These are phyloP conservation scores for Acanthosoma haemorrhoidale DNA, from an alignment of 2,888 invertebrate genomes.

Conservation along the genomic window DNA sequence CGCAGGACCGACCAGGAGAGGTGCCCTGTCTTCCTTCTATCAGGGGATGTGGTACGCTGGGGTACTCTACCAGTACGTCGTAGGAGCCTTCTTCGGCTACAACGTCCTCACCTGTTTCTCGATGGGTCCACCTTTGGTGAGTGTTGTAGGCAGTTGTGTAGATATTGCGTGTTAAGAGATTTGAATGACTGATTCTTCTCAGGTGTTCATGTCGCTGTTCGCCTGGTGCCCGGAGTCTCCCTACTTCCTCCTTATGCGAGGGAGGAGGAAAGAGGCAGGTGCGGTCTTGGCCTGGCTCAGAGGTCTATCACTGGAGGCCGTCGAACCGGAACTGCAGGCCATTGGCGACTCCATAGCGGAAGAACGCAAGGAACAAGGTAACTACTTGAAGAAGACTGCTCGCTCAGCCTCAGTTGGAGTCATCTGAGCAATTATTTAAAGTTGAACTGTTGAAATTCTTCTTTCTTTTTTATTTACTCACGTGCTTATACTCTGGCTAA, in stretches of 20 bases:
- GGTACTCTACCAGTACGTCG: constrained; percentile 40
- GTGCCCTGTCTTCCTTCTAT: constrained; percentile 41
- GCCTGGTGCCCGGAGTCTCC: constrained; percentile 56
- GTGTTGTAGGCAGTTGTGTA: neutral
- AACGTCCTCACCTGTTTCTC: constrained; percentile 47
- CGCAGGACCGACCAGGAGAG: constrained; percentile 40
- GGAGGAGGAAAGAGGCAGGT: constrained; percentile 44
- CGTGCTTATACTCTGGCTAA: neutral
- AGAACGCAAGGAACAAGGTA: constrained; percentile 28
- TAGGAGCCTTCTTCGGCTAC: constrained; percentile 45
- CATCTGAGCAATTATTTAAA: no score
- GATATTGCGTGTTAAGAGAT: neutral
- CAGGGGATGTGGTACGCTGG: constrained; percentile 42
- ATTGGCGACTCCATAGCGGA: constrained; percentile 30
- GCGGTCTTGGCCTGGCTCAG: constrained; percentile 37
- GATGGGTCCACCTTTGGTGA: constrained; percentile 48
- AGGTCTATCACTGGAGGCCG: constrained; percentile 1
- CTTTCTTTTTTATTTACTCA: neutral
- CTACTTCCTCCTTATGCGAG: constrained; percentile 55
- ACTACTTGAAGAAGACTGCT: neutral
- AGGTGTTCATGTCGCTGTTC: constrained; percentile 34
- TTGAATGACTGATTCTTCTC: neutral
- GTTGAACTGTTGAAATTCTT: neutral
- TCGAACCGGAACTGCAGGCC: constrained; percentile 26
- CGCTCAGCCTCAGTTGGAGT: neutral